Percentiles rank a stretch among this genome's conserved stretches.
phyloP scores from a whole-genome alignment of 2,797 vertebrate genomes.

The Bradypodion ventrale region DNA sequence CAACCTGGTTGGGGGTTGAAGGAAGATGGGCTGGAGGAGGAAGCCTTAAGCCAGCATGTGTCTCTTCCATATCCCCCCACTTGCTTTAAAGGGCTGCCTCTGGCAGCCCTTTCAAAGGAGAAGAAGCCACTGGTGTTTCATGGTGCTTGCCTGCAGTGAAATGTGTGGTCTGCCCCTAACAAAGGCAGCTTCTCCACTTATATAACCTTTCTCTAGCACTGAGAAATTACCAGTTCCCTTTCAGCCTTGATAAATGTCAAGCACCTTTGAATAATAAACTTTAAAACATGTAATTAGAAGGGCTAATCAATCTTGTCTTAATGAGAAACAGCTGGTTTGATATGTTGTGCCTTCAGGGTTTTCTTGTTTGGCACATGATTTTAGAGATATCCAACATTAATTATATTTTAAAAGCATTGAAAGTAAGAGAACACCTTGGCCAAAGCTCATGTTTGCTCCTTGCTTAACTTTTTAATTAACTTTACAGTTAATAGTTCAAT shows the following conservation, averaged over 20 bases:
- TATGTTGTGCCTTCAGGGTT: conserved; percentile 58
- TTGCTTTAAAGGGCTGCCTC: background rate
- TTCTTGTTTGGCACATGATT: conserved; percentile 53
- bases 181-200: conserved; percentile 44
- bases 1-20: background rate
- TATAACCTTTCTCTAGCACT: conserved; percentile 49
- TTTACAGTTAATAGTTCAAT: conserved; percentile 24
- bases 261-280: conserved; percentile 65
- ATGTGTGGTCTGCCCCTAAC: conserved; percentile 18
- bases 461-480: background rate
- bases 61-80: background rate
- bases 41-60: background rate
- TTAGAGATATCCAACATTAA: conserved; percentile 50
- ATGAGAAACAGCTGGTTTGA: conserved; percentile 74
- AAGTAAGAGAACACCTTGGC: conserved; percentile 39
- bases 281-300: conserved; percentile 70
- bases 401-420: conserved; percentile 54
- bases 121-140: background rate
- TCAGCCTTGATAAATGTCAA: conserved; percentile 62
- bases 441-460: background rate
- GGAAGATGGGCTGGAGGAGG: background rate
- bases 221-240: conserved; percentile 61
- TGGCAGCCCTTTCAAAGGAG: background rate
- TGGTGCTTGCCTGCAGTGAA: background rate
- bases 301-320: conserved; percentile 76